Evolutionary conservation across 2,888 invertebrate species (phyloP).

Genomic region (Malachius bipustulatus): DNA sequence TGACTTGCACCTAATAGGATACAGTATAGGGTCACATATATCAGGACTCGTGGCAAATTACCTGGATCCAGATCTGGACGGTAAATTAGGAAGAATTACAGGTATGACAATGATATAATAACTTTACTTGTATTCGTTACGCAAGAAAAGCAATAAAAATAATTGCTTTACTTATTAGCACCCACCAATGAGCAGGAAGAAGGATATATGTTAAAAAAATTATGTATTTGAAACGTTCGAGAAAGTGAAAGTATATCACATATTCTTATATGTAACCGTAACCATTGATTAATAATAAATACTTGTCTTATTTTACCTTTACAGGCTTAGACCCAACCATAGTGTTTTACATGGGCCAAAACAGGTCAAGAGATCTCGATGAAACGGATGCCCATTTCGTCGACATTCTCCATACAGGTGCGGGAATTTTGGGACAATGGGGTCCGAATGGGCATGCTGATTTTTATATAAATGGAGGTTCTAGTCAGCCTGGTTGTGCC

Average conservation of each 20-base stretch:
- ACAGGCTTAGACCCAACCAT: conserved; percentile 75
- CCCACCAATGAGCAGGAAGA: too few relatives aligned
- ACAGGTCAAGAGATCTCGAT: conserved; percentile 69
- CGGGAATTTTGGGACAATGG: conserved; percentile 81
- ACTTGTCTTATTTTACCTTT: too few relatives aligned
- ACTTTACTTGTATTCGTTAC: not conserved
- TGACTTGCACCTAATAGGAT: conserved; percentile 68
- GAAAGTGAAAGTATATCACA: too few relatives aligned
- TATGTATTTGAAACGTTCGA: too few relatives aligned
- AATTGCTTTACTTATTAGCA: too few relatives aligned
- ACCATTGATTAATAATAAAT: too few relatives aligned
- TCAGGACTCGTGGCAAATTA: conserved; percentile 73
- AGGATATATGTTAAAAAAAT: too few relatives aligned
- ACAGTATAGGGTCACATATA: conserved; percentile 80
- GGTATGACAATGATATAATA: conserved; percentile 36
- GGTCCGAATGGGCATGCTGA: conserved; percentile 81
- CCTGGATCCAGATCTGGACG: conserved; percentile 56
- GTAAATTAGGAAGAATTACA: conserved; percentile 74
- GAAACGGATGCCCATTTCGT: conserved; percentile 72
- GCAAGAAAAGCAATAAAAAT: too few relatives aligned
- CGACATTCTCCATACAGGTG: conserved; percentile 74
- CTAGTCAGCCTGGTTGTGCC: conserved; percentile 78
- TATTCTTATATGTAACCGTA: too few relatives aligned
- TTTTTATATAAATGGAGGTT: conserved; percentile 80
- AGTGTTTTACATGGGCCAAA: conserved; percentile 72